Conservation (phyloP, 2,888 invertebrate species). For the Cremastinae sp. region DNA sequence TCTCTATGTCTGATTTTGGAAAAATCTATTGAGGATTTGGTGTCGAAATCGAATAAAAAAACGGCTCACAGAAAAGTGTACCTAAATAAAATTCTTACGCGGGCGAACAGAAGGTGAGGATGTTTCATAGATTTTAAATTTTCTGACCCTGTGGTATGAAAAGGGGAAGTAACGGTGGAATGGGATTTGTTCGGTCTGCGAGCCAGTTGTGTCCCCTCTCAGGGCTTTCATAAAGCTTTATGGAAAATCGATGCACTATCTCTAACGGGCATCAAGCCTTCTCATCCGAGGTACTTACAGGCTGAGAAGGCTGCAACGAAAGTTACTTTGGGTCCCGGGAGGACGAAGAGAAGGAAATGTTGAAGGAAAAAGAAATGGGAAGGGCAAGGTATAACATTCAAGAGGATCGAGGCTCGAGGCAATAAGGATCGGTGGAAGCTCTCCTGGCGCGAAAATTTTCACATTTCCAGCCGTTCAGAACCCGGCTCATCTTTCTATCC, state of each 20-base stretch:
- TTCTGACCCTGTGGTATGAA: too few relatives aligned
- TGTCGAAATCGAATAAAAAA: too few relatives aligned
- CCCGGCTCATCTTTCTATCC: slow-evolving; percentile 47
- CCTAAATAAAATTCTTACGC: too few relatives aligned
- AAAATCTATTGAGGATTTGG: too few relatives aligned
- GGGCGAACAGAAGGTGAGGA: too few relatives aligned
- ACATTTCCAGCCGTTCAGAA: slow-evolving; percentile 22
- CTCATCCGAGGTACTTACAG: slow-evolving; percentile 33
- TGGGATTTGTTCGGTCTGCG: slow-evolving; percentile 1
- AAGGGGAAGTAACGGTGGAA: slow-evolving; percentile 4
- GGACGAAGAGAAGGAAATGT: slow-evolving; percentile 22
- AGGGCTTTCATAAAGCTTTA: slow-evolving; percentile 69
- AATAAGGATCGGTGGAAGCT: slow-evolving; percentile 41
- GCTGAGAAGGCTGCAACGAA: slow-evolving; percentile 19
- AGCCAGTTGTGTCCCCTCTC: slow-evolving; percentile 61
- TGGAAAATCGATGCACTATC: slow-evolving; percentile 73
- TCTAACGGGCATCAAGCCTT: slow-evolving; percentile 67
- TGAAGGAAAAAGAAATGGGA: slow-evolving; percentile 20
- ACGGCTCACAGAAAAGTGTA: too few relatives aligned
- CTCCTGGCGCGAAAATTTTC: slow-evolving; percentile 44
- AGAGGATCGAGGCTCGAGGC: slow-evolving; percentile 38
- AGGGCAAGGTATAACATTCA: slow-evolving; percentile 3
- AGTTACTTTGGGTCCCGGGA: slow-evolving; percentile 37
- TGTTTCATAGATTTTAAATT: too few relatives aligned
- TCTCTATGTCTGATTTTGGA: too few relatives aligned